These are phyloP conservation scores for Stichodactyla mertensii DNA, from an alignment of 64 coral and sea anemone species.

Conservation along the genomic window DNA sequence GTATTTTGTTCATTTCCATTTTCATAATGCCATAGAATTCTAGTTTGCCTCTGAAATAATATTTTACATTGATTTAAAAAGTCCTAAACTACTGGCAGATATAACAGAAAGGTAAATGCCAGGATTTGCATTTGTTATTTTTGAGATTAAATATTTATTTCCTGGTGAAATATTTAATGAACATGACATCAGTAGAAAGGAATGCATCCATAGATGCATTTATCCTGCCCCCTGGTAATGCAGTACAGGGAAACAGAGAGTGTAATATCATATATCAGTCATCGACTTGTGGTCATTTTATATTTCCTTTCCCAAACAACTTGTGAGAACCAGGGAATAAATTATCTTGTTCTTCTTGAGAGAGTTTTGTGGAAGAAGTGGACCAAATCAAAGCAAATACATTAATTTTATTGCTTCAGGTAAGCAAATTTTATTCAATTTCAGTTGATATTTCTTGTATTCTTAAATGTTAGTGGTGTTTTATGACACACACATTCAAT, in stretches of 20 bases:
- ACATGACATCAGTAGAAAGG: neutral
- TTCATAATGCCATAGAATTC: neutral
- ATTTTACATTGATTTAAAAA: neutral
- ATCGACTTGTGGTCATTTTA: neutral
- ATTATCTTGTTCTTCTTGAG: neutral
- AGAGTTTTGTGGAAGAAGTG: neutral
- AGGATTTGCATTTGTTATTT: neutral
- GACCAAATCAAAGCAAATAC: neutral
- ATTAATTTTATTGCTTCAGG: neutral
- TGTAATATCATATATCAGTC: neutral
- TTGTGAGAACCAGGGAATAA: neutral
- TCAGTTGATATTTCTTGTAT: neutral
- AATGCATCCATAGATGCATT: neutral
- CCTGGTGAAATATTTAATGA: neutral
- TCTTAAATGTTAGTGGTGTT: too few species aligned
- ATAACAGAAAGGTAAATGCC: neutral
- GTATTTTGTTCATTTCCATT: neutral
- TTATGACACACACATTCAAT: too few species aligned
- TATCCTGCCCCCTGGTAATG: neutral
- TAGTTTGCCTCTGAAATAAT: neutral
- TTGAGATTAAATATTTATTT: conserved; percentile 8
- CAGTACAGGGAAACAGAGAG: neutral
- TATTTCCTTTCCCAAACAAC: neutral
- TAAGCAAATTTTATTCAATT: neutral
- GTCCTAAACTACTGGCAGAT: neutral